These are phyloP conservation scores for Parus major DNA, from an alignment of 2,113 vertebrate genomes.

Conservation along the genomic window DNA sequence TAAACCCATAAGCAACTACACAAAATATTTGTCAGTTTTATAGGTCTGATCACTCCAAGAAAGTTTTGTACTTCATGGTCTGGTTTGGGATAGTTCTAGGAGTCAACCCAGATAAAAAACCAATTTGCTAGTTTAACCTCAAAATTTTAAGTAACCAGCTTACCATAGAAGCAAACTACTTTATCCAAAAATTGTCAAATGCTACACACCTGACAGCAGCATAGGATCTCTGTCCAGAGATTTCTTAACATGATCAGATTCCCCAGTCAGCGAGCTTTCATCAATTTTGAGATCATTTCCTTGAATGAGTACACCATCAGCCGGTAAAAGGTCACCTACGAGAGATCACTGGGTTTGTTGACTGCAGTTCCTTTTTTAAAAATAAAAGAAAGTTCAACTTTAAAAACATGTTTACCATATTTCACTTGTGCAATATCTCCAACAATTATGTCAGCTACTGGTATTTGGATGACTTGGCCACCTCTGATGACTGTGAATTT, in stretches of 20 bases:
- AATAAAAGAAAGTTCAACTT: neutral
- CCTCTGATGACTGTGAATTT: slow-evolving; percentile 96
- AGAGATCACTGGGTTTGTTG: slow-evolving; percentile 34
- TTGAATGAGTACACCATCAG: slow-evolving; percentile 95
- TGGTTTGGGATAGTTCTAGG: neutral
- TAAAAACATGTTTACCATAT: slow-evolving; percentile 84
- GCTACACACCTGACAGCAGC: slow-evolving; percentile 89
- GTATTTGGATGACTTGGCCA: slow-evolving; percentile 96
- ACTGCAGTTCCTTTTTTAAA: slow-evolving; percentile 16
- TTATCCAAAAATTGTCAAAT: neutral
- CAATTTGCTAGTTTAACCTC: neutral
- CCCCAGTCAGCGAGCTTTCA: slow-evolving; percentile 97
- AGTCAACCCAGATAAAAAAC: neutral
- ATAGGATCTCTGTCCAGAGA: slow-evolving; percentile 91
- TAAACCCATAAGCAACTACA: neutral
- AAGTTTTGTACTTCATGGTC: neutral
- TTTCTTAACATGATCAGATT: slow-evolving; percentile 98
- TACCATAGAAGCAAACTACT: neutral
- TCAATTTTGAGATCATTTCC: slow-evolving; percentile 98
- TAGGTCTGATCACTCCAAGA: neutral
- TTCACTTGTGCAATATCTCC: slow-evolving; percentile 98
- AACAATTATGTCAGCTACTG: slow-evolving; percentile 95
- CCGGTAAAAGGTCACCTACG: slow-evolving; percentile 94
- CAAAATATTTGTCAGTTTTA: neutral
- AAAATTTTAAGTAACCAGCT: neutral